phyloP scores from a whole-genome alignment of 2,797 vertebrate genomes.

The Valencia hispanica region DNA sequence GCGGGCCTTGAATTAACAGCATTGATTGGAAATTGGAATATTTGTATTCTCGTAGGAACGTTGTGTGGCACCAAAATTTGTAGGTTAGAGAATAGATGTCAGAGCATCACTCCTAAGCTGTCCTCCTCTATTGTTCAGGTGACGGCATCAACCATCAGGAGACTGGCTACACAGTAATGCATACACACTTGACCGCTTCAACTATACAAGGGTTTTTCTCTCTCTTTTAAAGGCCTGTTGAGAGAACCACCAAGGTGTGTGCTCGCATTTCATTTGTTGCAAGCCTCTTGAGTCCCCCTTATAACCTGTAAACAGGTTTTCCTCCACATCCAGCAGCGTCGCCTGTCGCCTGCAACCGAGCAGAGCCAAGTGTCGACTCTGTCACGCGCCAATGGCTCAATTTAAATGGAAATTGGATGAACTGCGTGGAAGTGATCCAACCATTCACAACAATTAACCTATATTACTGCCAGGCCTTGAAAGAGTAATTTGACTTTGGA shows the following conservation, averaged over 20 bases:
- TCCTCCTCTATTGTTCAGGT: slow-evolving; percentile 33
- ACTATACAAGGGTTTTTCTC: slow-evolving; percentile 22
- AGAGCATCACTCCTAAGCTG: slow-evolving; percentile 10
- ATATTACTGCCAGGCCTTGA: slow-evolving; percentile 77
- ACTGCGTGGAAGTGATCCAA: slow-evolving; percentile 82
- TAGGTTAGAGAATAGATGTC: not conserved
- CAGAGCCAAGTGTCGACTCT: slow-evolving; percentile 48
- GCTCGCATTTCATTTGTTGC: slow-evolving; percentile 53
- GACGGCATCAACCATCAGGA: slow-evolving; percentile 31
- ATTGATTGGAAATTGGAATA: slow-evolving; percentile 25
- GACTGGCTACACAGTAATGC: slow-evolving; percentile 17
- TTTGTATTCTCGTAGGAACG: slow-evolving; percentile 14
- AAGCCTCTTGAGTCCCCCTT: slow-evolving; percentile 40
- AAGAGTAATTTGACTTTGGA: slow-evolving; percentile 78
- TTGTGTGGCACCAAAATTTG: not conserved
- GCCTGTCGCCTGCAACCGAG: slow-evolving; percentile 57
- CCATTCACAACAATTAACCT: slow-evolving; percentile 83
- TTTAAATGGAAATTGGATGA: slow-evolving; percentile 86
- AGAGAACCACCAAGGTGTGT: slow-evolving; percentile 46
- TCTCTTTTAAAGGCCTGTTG: slow-evolving; percentile 39
- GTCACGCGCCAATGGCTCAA: slow-evolving; percentile 78
- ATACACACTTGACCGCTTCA: slow-evolving; percentile 48
- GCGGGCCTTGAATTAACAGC: slow-evolving; percentile 26
- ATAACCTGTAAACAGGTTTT: slow-evolving; percentile 70
- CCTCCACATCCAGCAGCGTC: slow-evolving; percentile 40